These are phyloP conservation scores for Bathynomus jamesi DNA, from an alignment of 1,140 invertebrate genomes.

Conservation along the genomic window DNA sequence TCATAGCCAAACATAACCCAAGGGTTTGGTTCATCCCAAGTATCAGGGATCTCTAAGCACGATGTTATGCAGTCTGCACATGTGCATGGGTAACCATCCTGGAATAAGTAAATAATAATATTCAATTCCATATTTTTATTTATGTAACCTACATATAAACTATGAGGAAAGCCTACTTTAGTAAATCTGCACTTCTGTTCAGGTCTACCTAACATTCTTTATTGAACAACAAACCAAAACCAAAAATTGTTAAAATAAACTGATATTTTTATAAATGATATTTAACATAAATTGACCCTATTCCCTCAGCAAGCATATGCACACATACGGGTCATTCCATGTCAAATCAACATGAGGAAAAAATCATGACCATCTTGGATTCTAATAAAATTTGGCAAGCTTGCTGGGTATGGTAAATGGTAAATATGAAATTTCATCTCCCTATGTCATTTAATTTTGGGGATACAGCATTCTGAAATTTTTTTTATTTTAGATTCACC, in stretches of 20 bases:
- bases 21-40: conserved; percentile 30
- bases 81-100: conserved; percentile 28
- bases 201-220: background rate
- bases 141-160: background rate
- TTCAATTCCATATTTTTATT: background rate
- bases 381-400: too few species aligned
- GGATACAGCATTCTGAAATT: too few species aligned
- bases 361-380: too few species aligned
- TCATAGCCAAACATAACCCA: conserved; percentile 38
- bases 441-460: too few species aligned
- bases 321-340: too few species aligned
- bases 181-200: background rate
- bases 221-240: background rate
- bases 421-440: too few species aligned
- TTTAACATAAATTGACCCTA: too few species aligned
- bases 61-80: conserved; percentile 35
- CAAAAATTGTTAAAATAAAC: background rate
- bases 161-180: background rate
- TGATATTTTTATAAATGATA: background rate
- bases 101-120: background rate
- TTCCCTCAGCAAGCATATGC: too few species aligned
- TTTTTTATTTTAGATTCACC: too few species aligned
- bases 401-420: too few species aligned
- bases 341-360: too few species aligned
- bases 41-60: conserved; percentile 31